phyloP scores from a whole-genome alignment of 2,888 invertebrate genomes.

The Sarcophaga variegata region DNA sequence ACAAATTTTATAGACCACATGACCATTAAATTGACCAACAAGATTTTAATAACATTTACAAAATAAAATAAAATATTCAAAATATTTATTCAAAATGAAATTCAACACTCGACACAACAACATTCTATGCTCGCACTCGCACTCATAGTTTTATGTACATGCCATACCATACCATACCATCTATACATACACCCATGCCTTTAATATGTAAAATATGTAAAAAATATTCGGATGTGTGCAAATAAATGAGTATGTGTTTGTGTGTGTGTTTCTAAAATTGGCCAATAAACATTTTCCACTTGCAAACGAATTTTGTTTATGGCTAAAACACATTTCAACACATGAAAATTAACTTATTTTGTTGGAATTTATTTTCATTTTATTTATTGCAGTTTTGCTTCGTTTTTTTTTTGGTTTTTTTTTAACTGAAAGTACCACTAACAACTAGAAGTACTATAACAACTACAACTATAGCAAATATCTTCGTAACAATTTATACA shows the following conservation, averaged over 20 bases:
- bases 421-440: conserved; percentile 1
- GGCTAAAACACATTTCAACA: conserved; percentile 48
- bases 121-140: too few relatives aligned
- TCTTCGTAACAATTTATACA: background rate
- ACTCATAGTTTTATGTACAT: too few relatives aligned
- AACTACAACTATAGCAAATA: too few relatives aligned
- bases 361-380: conserved; percentile 33
- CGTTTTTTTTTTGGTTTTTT: too few relatives aligned
- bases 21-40: conserved; percentile 44
- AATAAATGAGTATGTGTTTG: background rate
- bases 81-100: background rate
- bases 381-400: conserved; percentile 2
- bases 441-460: background rate
- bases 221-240: background rate
- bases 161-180: background rate
- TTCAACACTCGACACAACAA: too few relatives aligned
- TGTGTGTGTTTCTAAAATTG: conserved; percentile 20
- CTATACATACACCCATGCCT: background rate
- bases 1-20: conserved; percentile 23
- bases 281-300: conserved; percentile 42
- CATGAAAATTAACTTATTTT: conserved; percentile 51
- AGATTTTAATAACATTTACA: conserved; percentile 53
- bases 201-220: background rate
- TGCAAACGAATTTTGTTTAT: conserved; percentile 41
- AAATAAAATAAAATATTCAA: conserved; percentile 39